Conservation (phyloP, 2,888 invertebrate genomes). For the Eurytoma adleriae region DNA sequence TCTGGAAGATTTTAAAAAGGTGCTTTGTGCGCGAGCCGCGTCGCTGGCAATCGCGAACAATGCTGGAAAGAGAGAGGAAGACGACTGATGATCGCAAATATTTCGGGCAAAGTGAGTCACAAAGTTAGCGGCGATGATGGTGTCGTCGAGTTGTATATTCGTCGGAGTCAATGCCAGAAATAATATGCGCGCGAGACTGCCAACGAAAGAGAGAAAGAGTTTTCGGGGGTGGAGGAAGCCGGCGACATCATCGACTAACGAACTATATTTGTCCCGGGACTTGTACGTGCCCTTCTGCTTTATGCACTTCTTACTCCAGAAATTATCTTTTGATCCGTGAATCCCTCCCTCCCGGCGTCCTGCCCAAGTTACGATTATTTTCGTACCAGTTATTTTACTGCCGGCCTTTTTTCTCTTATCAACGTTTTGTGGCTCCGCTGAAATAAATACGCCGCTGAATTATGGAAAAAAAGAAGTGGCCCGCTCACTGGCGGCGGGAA, state of each 20-base stretch:
- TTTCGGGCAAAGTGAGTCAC: conserved; percentile 71
- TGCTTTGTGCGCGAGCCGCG: conserved; percentile 28
- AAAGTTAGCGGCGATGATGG: conserved; percentile 62
- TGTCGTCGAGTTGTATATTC: conserved; percentile 63
- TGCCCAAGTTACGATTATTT: conserved; percentile 35
- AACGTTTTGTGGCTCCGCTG: background rate
- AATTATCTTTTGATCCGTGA: conserved; percentile 54
- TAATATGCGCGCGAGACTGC: conserved; percentile 65
- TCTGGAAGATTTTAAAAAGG: conserved; percentile 25
- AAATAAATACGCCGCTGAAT: background rate
- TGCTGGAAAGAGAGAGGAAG: conserved; percentile 52
- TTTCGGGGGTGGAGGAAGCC: conserved; percentile 63
- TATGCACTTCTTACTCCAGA: conserved; percentile 39
- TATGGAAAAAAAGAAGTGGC: background rate
- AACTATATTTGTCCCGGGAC: conserved; percentile 71
- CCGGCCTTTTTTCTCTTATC: conserved; percentile 13
- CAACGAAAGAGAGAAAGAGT: conserved; percentile 54
- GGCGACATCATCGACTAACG: conserved; percentile 69
- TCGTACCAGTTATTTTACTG: conserved; percentile 42
- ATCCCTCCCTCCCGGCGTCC: conserved; percentile 5
- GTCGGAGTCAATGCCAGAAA: conserved; percentile 72
- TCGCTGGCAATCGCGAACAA: conserved; percentile 46
- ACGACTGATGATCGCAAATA: conserved; percentile 61
- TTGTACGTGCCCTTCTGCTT: conserved; percentile 41
- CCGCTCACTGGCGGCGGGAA: background rate